Conservation (phyloP, 2,888 invertebrate genomes). For the Gerris lacustris region DNA sequence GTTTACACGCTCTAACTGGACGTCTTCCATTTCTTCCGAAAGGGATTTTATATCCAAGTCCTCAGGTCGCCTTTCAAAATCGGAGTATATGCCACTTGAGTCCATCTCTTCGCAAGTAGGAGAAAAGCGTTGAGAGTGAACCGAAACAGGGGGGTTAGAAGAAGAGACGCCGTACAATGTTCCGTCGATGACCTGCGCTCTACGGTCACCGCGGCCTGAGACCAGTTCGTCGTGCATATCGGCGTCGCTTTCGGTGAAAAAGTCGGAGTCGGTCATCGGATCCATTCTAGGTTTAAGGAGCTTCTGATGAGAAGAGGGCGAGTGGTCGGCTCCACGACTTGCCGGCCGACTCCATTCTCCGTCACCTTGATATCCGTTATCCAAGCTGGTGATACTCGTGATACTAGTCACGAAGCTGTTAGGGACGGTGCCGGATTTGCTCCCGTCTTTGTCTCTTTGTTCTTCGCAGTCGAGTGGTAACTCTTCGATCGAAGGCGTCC, state of each 20-base stretch:
- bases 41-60: constrained; percentile 35
- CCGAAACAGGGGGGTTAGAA: constrained; percentile 24
- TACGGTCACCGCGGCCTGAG: constrained; percentile 44
- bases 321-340: constrained; percentile 52
- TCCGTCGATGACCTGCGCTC: constrained; percentile 77
- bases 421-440: constrained; percentile 37
- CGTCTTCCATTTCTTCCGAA: constrained; percentile 33
- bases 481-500: constrained; percentile 76
- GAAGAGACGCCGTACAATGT: constrained; percentile 58
- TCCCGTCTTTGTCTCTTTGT: constrained; percentile 16
- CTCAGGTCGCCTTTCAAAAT: constrained; percentile 64
- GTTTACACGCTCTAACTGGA: constrained; percentile 39
- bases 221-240: constrained; percentile 60
- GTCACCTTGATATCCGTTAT: constrained; percentile 88
- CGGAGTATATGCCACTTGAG: constrained; percentile 78
- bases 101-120: constrained; percentile 69
- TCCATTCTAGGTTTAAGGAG: constrained; percentile 35
- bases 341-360: constrained; percentile 80
- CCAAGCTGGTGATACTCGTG: constrained; percentile 81
- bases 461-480: constrained; percentile 53
- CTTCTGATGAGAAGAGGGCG: constrained; percentile 49
- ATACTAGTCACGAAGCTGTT: constrained; percentile 74
- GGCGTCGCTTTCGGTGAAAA: constrained; percentile 80
- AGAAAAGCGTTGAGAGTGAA: constrained; percentile 33
- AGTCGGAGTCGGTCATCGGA: constrained; percentile 84